Evolutionary conservation across 2,888 invertebrate species (phyloP).

Genomic region (Artemia sinica): DNA sequence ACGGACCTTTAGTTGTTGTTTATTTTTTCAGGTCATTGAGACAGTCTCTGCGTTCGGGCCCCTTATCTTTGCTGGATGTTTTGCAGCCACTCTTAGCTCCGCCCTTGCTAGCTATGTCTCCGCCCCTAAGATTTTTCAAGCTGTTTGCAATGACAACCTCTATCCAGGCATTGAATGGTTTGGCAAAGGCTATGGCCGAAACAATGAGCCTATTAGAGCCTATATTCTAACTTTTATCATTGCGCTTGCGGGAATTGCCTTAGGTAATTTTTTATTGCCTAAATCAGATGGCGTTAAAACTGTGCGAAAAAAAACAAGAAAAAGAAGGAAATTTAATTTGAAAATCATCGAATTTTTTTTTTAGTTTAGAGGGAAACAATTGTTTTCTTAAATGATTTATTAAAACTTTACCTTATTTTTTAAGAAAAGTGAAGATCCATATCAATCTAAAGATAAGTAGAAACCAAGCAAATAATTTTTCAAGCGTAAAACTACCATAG

Average conservation of each 20-base stretch:
- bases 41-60: slow-evolving; percentile 70
- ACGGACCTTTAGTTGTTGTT: neutral
- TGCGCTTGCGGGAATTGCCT: slow-evolving; percentile 63
- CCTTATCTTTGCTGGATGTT: slow-evolving; percentile 86
- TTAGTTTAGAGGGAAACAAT: too few relatives aligned
- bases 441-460: too few relatives aligned
- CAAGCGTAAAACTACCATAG: too few relatives aligned
- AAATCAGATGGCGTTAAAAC: too few relatives aligned
- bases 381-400: too few relatives aligned
- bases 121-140: slow-evolving; percentile 83
- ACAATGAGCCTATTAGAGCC: slow-evolving; percentile 53
- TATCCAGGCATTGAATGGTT: slow-evolving; percentile 86
- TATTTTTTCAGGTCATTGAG: slow-evolving; percentile 51
- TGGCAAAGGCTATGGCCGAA: slow-evolving; percentile 47
- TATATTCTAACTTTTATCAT: slow-evolving; percentile 80
- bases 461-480: too few relatives aligned
- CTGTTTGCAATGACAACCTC: slow-evolving; percentile 77
- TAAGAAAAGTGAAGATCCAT: too few relatives aligned
- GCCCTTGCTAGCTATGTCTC: slow-evolving; percentile 88
- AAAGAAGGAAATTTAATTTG: too few relatives aligned
- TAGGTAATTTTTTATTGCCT: slow-evolving; percentile 44
- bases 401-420: too few relatives aligned
- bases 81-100: slow-evolving; percentile 89
- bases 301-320: too few relatives aligned
- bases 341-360: too few relatives aligned